Base-by-base conservation (phyloP, 2,888 invertebrate genomes). In the Agrenia bidenticulata region DNA sequence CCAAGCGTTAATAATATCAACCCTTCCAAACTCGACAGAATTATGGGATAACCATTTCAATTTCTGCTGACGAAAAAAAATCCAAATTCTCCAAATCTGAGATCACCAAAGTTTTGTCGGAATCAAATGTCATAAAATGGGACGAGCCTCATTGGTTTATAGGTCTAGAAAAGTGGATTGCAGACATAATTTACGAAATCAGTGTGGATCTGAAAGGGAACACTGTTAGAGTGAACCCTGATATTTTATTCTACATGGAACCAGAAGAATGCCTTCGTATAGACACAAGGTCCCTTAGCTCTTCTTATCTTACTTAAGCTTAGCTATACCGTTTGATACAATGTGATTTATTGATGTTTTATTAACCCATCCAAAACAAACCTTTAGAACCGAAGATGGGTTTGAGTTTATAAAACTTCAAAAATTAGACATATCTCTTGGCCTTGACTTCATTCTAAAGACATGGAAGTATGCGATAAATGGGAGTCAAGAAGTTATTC, bases 151-250 rank as follows among this genome's bases (percentile, higher is more conserved):
- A 60, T 1, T 2, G 63, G 13, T 63, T 67, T 27, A 45, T 39
- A 1, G 32, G 63, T 1, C 24, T 63, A 9, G 61, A 64, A 23
- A 50, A 55, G 21, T 39, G 60, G 41, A 24, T 63, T 7, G 37
- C 63, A 1, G 32, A 26, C 9, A 61, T 69, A 51, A 58, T 69
- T 11, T 49, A 45, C 13, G 61, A 66, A 2, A 55, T 64, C 27
- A 54, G 54, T 49, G 58, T 32, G 2, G 58, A 61, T 23, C 24
- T 49, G 9, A 66, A 58, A 55, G 66, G 66, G 37, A 57, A 61
- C 24, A 19, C 54, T 1, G 57, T 61, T 11, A 61, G 61, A 26
- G 42, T 66, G 26, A 66, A 69, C 61, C 69, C 69, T 1, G 49
- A 49, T 21, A 24, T 45, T 21, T 17, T 69, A 2, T 69, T 62